These are phyloP conservation scores for Geopemphigus sp. DNA, from an alignment of 1,140 invertebrate species.

Conservation along the genomic window DNA sequence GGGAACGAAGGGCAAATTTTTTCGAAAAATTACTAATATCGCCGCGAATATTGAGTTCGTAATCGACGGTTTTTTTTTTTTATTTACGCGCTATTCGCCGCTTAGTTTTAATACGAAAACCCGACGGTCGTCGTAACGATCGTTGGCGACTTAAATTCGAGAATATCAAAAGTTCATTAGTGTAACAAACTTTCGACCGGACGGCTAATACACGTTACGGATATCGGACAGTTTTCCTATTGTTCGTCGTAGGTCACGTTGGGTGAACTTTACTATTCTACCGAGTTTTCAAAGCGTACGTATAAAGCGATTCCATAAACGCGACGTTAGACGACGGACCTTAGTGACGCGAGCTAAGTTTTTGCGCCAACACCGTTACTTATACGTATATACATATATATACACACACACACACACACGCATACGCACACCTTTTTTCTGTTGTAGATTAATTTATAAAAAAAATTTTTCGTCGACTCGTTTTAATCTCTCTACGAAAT, in stretches of 20 bases:
- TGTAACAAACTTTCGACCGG: constrained; percentile 20
- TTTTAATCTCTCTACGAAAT: constrained; percentile 34
- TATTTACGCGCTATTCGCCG: no score
- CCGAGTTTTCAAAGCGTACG: not conserved
- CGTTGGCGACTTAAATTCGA: no score
- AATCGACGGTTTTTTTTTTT: no score
- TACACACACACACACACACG: no score
- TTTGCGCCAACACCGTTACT: not conserved
- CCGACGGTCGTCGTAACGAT: no score
- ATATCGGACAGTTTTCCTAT: constrained; percentile 9
- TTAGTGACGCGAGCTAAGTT: not conserved
- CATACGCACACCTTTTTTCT: constrained; percentile 24
- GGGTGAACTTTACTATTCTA: constrained; percentile 7
- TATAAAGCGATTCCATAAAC: not conserved
- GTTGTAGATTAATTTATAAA: constrained; percentile 34
- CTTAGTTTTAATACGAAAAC: no score
- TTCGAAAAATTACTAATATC: no score
- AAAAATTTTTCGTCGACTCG: not conserved
- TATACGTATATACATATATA: constrained; percentile 28
- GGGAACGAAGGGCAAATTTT: no score
- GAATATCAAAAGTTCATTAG: not conserved
- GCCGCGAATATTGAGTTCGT: no score
- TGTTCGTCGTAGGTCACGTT: not conserved
- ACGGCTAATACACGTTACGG: no score
- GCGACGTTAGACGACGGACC: not conserved